Evolutionary conservation across 2,888 invertebrate species (phyloP), one percentile per base, ranked within the genome.

Genomic region (Spialia ferax): DNA sequence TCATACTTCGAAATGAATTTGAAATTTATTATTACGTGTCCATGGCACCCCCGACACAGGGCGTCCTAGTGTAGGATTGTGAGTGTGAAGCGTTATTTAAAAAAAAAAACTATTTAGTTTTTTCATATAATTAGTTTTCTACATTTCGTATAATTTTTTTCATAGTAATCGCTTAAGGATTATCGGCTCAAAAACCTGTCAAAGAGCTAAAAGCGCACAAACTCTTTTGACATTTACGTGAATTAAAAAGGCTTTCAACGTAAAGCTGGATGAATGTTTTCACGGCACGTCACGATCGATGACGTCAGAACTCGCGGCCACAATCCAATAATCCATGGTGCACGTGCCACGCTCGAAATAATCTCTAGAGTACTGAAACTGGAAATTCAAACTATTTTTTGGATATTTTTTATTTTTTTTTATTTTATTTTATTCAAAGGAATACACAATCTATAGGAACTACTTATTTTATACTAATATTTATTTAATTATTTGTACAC

Each of bases 251-350:
- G 45, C 45, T 45, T 45, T 45, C 8, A 45, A 15, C 8, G 45
- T 10, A 45, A 45, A 20, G 45, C 45, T 8, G 18, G 45, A 45
- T 45, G 20, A 48, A 48, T 20, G 20, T 48, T 48, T 45, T 11
- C 18, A 48, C 20, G 48, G 48, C 20, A 48, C 48, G 20, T 48
- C 48, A 48, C 48, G 20, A 18, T 11, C 18, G 48, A 48, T 48
- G 20, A 48, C 20, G 48, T 48, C 20, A 20, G 18, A 20, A 3
- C 48, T 48, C 48, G 7, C 20, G 45, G 20, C 45, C 45, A 20
- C 45, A 45, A 45, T 45, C 45, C 45, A 45, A 20, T 45, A 45
- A 45, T 45, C 45, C 45, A 7, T 20, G 20, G 10, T 18, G 18
- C 45, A 15, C 18, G 45, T 45, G 10, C 18, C 20, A 10, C 45